Evolutionary conservation across 2,888 invertebrate species (phyloP).

Genomic region (Trissoscelio sp.): DNA sequence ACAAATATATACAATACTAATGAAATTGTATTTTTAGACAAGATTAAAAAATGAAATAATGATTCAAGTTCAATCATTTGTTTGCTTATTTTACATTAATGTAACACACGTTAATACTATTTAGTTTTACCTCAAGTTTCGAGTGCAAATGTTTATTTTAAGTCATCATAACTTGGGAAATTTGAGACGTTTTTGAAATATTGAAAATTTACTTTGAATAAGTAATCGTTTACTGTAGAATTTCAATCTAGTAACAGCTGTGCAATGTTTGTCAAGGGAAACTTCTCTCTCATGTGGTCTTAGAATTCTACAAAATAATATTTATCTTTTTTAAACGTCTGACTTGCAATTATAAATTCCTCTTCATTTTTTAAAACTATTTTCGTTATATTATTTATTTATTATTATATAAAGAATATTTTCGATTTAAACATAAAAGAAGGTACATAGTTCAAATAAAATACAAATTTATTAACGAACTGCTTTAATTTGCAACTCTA

Average conservation of each 20-base stretch:
- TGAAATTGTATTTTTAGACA: not conserved
- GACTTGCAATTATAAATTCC: constrained; percentile 15
- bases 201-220: constrained; percentile 58
- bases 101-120: constrained; percentile 35
- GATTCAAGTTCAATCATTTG: constrained; percentile 1
- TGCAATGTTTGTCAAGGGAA: constrained; percentile 47
- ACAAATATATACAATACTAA: too few relatives aligned
- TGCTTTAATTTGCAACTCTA: constrained; percentile 26
- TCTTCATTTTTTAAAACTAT: not conserved
- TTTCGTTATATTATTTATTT: constrained; percentile 15
- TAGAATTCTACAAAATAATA: constrained; percentile 31
- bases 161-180: constrained; percentile 40
- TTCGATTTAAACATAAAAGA: too few relatives aligned
- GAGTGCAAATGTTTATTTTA: constrained; percentile 49
- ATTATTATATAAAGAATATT: too few relatives aligned
- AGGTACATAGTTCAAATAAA: constrained; percentile 32
- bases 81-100: constrained; percentile 21
- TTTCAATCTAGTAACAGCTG: constrained; percentile 50
- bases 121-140: constrained; percentile 35
- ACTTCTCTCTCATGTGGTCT: constrained; percentile 35
- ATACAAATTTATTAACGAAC: constrained; percentile 8
- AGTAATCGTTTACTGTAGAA: constrained; percentile 52
- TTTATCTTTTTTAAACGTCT: constrained; percentile 45
- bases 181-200: constrained; percentile 47
- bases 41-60: not conserved